These are phyloP conservation scores for Cephus nigrinus DNA, from an alignment of 2,888 invertebrate species.

Conservation along the genomic window DNA sequence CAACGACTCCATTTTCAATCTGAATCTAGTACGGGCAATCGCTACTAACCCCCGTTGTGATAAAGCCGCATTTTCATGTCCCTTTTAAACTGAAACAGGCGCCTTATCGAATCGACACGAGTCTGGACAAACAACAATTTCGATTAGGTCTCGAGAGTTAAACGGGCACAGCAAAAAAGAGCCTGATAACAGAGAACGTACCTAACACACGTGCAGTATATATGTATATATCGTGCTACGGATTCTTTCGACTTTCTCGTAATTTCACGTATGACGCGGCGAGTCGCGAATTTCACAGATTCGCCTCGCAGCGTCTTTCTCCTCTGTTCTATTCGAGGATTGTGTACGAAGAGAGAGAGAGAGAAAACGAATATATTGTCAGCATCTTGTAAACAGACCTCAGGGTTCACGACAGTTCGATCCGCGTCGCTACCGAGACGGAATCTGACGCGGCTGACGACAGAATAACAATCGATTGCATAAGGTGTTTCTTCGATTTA, in stretches of 20 bases:
- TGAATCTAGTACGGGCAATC: neutral
- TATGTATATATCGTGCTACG: too few species aligned
- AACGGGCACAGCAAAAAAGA: too few species aligned
- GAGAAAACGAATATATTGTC: too few species aligned
- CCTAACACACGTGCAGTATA: too few species aligned
- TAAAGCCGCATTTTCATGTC: neutral
- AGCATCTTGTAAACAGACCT: neutral
- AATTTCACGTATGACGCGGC: too few species aligned
- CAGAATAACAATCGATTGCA: constrained; percentile 15
- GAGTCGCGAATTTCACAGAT: too few species aligned
- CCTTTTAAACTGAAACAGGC: neutral
- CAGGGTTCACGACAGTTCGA: neutral
- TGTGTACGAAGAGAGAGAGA: too few species aligned
- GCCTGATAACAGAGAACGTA: too few species aligned
- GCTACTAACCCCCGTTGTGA: neutral
- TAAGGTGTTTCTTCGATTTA: neutral
- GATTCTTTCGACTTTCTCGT: too few species aligned
- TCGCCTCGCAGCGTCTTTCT: too few species aligned
- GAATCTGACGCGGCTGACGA: constrained; percentile 10
- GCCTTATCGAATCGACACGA: neutral
- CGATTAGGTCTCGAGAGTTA: too few species aligned
- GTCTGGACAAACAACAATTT: neutral
- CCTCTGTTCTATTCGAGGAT: too few species aligned
- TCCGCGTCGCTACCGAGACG: neutral
- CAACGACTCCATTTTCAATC: neutral